These are phyloP conservation scores for Acleris literana DNA, from an alignment of 2,888 invertebrate genomes.

Conservation along the genomic window DNA sequence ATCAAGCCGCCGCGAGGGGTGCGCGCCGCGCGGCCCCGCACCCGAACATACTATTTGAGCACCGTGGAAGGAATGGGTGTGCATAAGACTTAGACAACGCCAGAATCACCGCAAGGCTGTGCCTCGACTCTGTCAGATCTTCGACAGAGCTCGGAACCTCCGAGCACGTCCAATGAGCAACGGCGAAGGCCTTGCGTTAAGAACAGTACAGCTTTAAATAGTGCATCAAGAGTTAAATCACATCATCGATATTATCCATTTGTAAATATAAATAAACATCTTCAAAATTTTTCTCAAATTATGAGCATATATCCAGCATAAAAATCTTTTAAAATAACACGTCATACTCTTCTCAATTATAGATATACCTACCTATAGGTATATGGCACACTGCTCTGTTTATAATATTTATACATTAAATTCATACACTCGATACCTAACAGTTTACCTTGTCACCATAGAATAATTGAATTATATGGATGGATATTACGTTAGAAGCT, in stretches of 20 bases:
- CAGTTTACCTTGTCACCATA: constrained; percentile 82
- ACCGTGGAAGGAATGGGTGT: constrained; percentile 88
- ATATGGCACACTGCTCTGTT: constrained; percentile 80
- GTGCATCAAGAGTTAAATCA: constrained; percentile 55
- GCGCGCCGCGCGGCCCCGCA: constrained; percentile 45
- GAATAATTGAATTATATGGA: constrained; percentile 83
- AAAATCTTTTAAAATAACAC: constrained; percentile 78
- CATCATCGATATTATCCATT: constrained; percentile 68
- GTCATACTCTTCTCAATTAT: constrained; percentile 72
- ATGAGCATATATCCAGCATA: constrained; percentile 81
- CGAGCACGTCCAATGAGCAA: constrained; percentile 3
- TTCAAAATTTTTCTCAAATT: constrained; percentile 81
- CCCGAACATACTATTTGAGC: constrained; percentile 80
- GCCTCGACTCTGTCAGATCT: neutral
- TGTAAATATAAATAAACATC: constrained; percentile 79
- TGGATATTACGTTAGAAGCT: constrained; percentile 80
- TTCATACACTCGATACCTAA: constrained; percentile 73
- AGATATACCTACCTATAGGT: constrained; percentile 59
- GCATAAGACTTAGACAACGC: constrained; percentile 68
- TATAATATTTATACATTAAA: constrained; percentile 59
- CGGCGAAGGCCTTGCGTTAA: constrained; percentile 40
- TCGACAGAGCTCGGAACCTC: neutral
- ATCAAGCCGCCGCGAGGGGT: constrained; percentile 50
- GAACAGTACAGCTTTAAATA: constrained; percentile 63
- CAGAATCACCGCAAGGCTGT: neutral